These are phyloP conservation scores for Ericerus pela DNA, from an alignment of 1,140 invertebrate genomes.

Conservation along the genomic window DNA sequence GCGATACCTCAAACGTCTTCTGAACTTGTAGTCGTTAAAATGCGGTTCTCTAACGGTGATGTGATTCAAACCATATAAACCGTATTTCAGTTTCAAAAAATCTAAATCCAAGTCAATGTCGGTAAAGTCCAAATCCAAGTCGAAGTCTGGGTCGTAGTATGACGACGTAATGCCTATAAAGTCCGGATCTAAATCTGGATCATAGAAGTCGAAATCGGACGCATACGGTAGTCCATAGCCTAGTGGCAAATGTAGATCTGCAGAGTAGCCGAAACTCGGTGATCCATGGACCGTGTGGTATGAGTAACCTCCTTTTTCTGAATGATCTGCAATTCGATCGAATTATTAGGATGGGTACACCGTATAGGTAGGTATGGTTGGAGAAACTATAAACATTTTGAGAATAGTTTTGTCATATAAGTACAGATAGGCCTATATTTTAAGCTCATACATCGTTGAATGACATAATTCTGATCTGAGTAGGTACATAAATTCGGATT, in stretches of 20 bases:
- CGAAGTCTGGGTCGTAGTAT: neutral
- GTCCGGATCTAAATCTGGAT: neutral
- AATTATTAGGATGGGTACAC: too few relatives aligned
- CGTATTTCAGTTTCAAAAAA: constrained; percentile 2
- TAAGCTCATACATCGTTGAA: too few relatives aligned
- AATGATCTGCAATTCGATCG: too few relatives aligned
- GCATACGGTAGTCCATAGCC: neutral
- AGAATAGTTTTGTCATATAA: too few relatives aligned
- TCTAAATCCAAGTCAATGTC: constrained; percentile 2
- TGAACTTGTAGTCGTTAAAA: neutral
- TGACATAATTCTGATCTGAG: too few relatives aligned
- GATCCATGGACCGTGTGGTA: too few relatives aligned
- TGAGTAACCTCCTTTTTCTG: too few relatives aligned
- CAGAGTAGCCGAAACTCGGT: too few relatives aligned
- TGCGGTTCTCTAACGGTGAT: neutral
- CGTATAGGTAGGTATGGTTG: too few relatives aligned
- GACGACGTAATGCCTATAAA: neutral
- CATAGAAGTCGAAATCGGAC: neutral
- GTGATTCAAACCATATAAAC: neutral
- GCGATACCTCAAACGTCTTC: neutral
- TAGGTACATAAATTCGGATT: too few relatives aligned
- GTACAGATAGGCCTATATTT: too few relatives aligned
- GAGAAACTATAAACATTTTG: too few relatives aligned
- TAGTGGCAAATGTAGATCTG: neutral
- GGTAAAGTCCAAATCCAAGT: neutral